A percentile compares a stretch with the other conserved stretches of the same genome.
These are phyloP conservation scores for Protonibea diacanthus DNA, from an alignment of 2,797 vertebrate genomes.

Conservation along the genomic window DNA sequence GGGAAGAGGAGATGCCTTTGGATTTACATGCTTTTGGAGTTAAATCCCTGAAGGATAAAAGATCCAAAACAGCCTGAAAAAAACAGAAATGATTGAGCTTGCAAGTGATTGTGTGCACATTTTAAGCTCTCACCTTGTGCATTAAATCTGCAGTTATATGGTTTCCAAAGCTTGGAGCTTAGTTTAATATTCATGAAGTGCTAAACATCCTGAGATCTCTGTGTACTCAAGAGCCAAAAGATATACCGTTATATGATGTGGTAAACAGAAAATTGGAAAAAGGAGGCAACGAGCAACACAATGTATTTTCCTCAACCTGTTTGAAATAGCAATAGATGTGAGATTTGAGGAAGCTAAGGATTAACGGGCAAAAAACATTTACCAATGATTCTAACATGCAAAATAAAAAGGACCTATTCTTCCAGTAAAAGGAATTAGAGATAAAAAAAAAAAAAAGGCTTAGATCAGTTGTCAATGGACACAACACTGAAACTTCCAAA, in stretches of 20 bases:
- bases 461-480: too few species aligned
- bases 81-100: constrained; percentile 43
- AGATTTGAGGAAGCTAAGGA: not conserved
- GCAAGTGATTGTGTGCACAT: constrained; percentile 22
- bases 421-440: not conserved
- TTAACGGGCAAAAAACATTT: not conserved
- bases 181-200: constrained; percentile 74
- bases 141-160: constrained; percentile 49
- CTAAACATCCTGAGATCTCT: constrained; percentile 48
- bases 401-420: not conserved
- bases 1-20: constrained; percentile 12
- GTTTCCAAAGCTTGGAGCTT: constrained; percentile 58
- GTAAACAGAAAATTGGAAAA: constrained; percentile 48
- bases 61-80: constrained; percentile 54
- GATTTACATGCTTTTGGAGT: constrained; percentile 39
- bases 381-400: not conserved
- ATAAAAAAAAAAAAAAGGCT: not conserved
- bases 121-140: constrained; percentile 50
- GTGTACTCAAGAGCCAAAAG: constrained; percentile 30
- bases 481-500: not conserved
- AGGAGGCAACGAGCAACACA: constrained; percentile 7
- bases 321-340: constrained; percentile 17
- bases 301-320: constrained; percentile 4
- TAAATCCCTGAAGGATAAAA: constrained; percentile 48
- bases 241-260: constrained; percentile 49